Evolutionary conservation across 2,888 invertebrate species (phyloP), one percentile per base, ranked within the genome.

Genomic region (Temnothorax rugatulus): DNA sequence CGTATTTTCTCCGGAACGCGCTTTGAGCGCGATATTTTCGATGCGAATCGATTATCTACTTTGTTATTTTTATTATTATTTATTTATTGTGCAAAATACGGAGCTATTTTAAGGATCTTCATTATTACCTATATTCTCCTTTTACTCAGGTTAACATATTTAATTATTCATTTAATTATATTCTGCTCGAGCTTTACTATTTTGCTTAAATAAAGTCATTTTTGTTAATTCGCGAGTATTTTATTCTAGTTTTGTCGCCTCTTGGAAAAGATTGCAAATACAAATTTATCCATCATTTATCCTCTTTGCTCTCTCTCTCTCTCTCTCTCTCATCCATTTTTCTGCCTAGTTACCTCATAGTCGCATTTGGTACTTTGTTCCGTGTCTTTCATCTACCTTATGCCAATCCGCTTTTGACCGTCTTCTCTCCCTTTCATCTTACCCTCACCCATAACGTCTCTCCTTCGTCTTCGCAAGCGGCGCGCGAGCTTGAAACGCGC

Each of bases 401-500:
- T 57, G 76, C 57, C 47, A 50, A 69, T 52, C 44, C 54, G 21
- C 8, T 52, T 29, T 81, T 75, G 8, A 68, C 64, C 64, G 44
- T 47, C 66, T 75, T n/a, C 54, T 63, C 59, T 63, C 59, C 54
- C n/a, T 5, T 61, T 69, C 61, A 74, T 82, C 61, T 82, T 61
- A 68, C 13, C 29, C 47, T 66, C 68, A 21, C 13, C 25, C 29
- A 5, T 41, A 50, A 52, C 69, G 34, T 63, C 34, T 69, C 21
- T 69, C 21, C 68, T 83, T 61, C 38, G 61, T 83, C 73, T 59
- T 61, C 54, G 59, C 75, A 47, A 59, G 82, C 87, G 79, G 81
- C 71, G 86, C 84, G 86, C 83, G 81, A 88, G 86, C 86, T 86
- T 73, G 84, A 90, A 91, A 88, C 91, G 89, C 91, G 91, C 90